Conservation (phyloP, 1,140 invertebrate genomes). For the Onthophagus taurus region DNA sequence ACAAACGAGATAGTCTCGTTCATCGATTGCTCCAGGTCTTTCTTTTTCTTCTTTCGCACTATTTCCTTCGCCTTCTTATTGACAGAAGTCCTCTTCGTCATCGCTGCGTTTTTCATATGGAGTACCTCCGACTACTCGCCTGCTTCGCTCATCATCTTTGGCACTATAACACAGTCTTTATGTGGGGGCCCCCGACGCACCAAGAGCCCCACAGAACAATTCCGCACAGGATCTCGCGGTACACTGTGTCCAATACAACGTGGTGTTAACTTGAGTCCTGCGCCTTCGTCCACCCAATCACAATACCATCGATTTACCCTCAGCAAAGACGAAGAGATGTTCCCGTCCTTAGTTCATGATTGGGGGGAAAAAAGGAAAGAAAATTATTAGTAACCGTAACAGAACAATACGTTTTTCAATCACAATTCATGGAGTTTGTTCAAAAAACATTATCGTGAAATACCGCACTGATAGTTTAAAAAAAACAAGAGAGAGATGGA, state of each 20-base stretch:
- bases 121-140: slow-evolving; percentile 3
- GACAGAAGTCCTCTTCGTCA: slow-evolving; percentile 35
- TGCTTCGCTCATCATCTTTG: not conserved
- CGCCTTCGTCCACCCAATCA: slow-evolving; percentile 3
- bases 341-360: too few relatives aligned
- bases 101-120: slow-evolving; percentile 22
- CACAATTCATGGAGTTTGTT: too few relatives aligned
- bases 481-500: too few relatives aligned
- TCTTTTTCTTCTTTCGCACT: slow-evolving; percentile 24
- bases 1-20: slow-evolving; percentile 35
- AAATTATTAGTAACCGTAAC: too few relatives aligned
- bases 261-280: not conserved
- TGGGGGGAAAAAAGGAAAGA: too few relatives aligned
- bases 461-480: too few relatives aligned
- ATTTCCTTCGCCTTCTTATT: slow-evolving; percentile 31
- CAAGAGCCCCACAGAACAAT: slow-evolving; percentile 2
- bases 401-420: too few relatives aligned
- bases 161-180: slow-evolving; percentile 6
- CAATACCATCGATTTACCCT: slow-evolving; percentile 11
- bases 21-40: slow-evolving; percentile 18
- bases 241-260: too few relatives aligned
- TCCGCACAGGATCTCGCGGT: too few relatives aligned
- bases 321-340: slow-evolving; percentile 11
- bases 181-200: not conserved
- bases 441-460: too few relatives aligned